These are phyloP conservation scores for Anguilla megastoma DNA, from an alignment of 2,797 vertebrate genomes.

Conservation along the genomic window DNA sequence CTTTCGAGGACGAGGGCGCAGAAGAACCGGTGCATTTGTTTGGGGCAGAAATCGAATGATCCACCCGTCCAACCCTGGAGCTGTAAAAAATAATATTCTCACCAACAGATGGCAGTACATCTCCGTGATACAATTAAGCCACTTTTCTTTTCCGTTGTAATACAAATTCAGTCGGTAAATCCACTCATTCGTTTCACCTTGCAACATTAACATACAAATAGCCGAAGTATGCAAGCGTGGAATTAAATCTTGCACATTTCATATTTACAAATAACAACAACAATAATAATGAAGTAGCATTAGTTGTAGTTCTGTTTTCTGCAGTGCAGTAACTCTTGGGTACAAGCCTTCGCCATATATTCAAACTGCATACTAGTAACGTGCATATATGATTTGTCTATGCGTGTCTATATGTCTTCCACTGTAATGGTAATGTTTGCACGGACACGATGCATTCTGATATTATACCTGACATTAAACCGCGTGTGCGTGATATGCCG, in stretches of 20 bases:
- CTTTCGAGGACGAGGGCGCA: not conserved
- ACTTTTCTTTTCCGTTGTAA: not conserved
- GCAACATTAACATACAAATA: too few species aligned
- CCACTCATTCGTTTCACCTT: not conserved
- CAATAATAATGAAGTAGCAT: too few species aligned
- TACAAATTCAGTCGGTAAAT: not conserved
- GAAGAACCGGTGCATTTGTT: not conserved
- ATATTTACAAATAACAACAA: too few species aligned
- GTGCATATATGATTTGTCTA: too few species aligned
- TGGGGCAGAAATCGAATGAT: not conserved
- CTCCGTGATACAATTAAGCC: constrained; percentile 14
- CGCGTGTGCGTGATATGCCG: too few species aligned
- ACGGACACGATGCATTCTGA: too few species aligned
- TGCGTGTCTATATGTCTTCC: too few species aligned
- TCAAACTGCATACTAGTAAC: too few species aligned
- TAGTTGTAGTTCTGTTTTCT: too few species aligned
- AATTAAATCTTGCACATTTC: not conserved
- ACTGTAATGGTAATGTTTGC: too few species aligned
- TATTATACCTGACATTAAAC: too few species aligned
- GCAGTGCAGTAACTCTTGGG: too few species aligned
- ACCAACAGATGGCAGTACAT: constrained; percentile 60
- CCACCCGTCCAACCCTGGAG: not conserved
- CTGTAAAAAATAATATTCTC: not conserved
- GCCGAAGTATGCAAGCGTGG: not conserved
- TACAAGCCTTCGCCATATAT: not conserved